Evolutionary conservation across 2,888 invertebrate species (phyloP), one percentile per base, ranked within the genome.

Genomic region (Dioctria linearis): DNA sequence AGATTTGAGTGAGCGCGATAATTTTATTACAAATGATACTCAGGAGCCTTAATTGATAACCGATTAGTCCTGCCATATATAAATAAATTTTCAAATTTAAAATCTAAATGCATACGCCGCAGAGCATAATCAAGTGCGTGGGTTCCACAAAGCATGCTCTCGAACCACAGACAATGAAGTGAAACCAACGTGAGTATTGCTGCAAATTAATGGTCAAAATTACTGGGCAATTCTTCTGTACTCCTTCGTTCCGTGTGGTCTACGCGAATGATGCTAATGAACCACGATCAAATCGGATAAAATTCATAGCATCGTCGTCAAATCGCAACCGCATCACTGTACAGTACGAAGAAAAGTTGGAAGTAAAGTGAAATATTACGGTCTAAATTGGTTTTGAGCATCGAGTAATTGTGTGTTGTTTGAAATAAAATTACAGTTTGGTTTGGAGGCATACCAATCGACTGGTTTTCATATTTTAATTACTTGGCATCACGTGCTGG

Each of bases 41-140:
- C 63, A 46, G n/a, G n/a, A n/a, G 13, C 13, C 49, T 63, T 63
- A 76, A 76, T 76, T 76, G 76, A 76, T 76, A 63, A 76, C 63
- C 76, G 76, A 76, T 76, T 76, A 76, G 63, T 76, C 63, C 42
- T 76, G 63, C 76, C 76, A 63, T 76, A 76, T 76, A 76, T 42
- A 76, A 76, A 76, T 76, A 49, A 76, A 46, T 76, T 76, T 40
- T 49, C 37, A 76, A 76, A 76, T 76, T 76, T 42, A 11, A 66
- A 63, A 76, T 46, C 46, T 61, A 43, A 63, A 63, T 37, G 63
- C 63, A 49, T 25, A 25, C 25, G 25, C 1, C 25, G 0, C 25
- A 25, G 25, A 25, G 46, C 25, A 63, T 46, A 76, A 76, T 76
- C 63, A 63, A 63, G 46, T 63, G 76, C 76, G 76, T 76, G 76